Percentiles rank a stretch among this genome's conserved stretches.
These are phyloP conservation scores for Ptychodera flava DNA, from an alignment of 35 echinoderm and acorn worm species.

Conservation along the genomic window DNA sequence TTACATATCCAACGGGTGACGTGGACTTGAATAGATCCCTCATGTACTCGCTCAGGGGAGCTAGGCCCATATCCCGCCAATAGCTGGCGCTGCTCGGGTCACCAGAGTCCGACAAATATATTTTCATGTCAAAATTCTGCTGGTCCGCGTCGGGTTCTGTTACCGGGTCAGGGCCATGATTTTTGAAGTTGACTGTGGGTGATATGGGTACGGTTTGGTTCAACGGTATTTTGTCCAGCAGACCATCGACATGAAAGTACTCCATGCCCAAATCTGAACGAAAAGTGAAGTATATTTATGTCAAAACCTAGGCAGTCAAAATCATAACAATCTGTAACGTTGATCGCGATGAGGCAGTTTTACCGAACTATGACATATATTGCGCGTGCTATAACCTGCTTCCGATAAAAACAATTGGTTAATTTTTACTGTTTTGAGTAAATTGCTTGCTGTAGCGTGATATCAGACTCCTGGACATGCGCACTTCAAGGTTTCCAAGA, in stretches of 20 bases:
- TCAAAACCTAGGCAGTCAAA: too few relatives aligned
- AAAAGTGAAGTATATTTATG: too few relatives aligned
- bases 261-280: not conserved
- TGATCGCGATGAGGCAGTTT: too few relatives aligned
- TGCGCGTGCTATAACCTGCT: too few relatives aligned
- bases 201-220: not conserved
- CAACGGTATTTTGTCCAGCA: not conserved
- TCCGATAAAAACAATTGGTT: too few relatives aligned
- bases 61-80: not conserved
- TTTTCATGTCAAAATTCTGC: not conserved
- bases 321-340: too few relatives aligned
- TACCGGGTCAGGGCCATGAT: not conserved
- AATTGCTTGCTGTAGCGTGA: too few relatives aligned
- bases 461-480: too few relatives aligned
- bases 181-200: not conserved
- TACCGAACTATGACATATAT: too few relatives aligned
- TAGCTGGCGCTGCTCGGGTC: not conserved
- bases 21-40: not conserved
- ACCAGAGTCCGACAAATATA: not conserved
- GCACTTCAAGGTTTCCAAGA: too few relatives aligned
- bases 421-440: too few relatives aligned
- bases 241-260: not conserved
- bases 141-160: not conserved
- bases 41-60: not conserved
- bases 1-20: not conserved